Percentiles rank a stretch among this genome's conserved stretches.
These are phyloP conservation scores for Strix occidentalis DNA, from an alignment of 2,797 vertebrate species.

Conservation along the genomic window DNA sequence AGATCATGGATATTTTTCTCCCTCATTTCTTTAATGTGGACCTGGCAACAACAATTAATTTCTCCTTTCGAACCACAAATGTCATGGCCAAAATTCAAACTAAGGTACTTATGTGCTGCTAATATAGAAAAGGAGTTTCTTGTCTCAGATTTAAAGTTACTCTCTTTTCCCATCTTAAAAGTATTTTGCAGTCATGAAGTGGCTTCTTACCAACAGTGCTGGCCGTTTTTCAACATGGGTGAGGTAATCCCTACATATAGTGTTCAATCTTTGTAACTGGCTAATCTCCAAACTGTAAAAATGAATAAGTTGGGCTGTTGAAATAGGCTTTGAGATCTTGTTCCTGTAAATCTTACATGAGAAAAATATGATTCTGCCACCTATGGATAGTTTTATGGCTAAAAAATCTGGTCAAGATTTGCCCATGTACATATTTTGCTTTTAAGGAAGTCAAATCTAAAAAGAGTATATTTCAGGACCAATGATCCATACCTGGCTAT, in stretches of 20 bases:
- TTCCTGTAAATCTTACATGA: not conserved
- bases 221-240: conserved; percentile 4
- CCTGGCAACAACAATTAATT: not conserved
- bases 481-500: not conserved
- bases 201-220: conserved; percentile 6
- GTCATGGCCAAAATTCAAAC: not conserved
- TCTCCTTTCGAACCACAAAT: not conserved
- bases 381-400: not conserved
- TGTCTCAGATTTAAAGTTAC: not conserved
- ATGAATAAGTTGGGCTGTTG: not conserved
- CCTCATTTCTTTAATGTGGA: not conserved
- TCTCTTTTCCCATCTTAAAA: not conserved
- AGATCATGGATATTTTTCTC: not conserved
- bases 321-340: not conserved
- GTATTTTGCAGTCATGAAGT: not conserved
- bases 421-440: not conserved
- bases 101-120: not conserved
- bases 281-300: conserved; percentile 18
- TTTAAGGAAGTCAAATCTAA: not conserved
- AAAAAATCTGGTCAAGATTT: not conserved
- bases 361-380: not conserved
- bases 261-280: not conserved
- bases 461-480: not conserved
- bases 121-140: not conserved
- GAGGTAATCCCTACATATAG: conserved; percentile 24